phyloP scores from a whole-genome alignment of 2,113 vertebrate species.

The Murina feae region DNA sequence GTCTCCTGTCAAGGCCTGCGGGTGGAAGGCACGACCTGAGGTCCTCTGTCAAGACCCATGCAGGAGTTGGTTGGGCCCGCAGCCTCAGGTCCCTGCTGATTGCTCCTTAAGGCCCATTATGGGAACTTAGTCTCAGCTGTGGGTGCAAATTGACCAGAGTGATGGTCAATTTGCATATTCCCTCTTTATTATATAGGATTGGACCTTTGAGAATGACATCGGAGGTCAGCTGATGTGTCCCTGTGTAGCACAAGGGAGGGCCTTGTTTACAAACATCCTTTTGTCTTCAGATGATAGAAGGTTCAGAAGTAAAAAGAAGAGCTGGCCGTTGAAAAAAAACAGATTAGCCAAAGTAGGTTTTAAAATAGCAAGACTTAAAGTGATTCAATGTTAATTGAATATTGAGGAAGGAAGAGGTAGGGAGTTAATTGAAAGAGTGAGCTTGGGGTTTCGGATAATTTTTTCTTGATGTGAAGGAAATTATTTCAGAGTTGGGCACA shows the following conservation, averaged over 20 bases:
- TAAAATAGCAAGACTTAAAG: slow-evolving; percentile 62
- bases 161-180: too few relatives aligned
- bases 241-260: neutral
- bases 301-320: neutral
- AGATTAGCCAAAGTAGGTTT: slow-evolving; percentile 28
- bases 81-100: too few relatives aligned
- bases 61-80: too few relatives aligned
- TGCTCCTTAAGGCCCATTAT: too few relatives aligned
- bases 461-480: slow-evolving; percentile 51
- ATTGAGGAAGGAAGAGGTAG: slow-evolving; percentile 58
- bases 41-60: too few relatives aligned
- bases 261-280: neutral
- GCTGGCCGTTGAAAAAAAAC: neutral
- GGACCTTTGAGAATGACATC: neutral
- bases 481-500: slow-evolving; percentile 22
- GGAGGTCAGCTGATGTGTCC: too few relatives aligned
- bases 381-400: slow-evolving; percentile 66
- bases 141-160: too few relatives aligned
- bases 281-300: neutral
- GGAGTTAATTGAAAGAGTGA: slow-evolving; percentile 53
- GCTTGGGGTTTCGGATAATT: slow-evolving; percentile 34
- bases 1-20: too few relatives aligned
- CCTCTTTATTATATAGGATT: neutral
- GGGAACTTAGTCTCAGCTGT: too few relatives aligned
- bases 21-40: too few relatives aligned